Conservation (phyloP, 2,113 vertebrate species). For the Nibea albiflora region DNA sequence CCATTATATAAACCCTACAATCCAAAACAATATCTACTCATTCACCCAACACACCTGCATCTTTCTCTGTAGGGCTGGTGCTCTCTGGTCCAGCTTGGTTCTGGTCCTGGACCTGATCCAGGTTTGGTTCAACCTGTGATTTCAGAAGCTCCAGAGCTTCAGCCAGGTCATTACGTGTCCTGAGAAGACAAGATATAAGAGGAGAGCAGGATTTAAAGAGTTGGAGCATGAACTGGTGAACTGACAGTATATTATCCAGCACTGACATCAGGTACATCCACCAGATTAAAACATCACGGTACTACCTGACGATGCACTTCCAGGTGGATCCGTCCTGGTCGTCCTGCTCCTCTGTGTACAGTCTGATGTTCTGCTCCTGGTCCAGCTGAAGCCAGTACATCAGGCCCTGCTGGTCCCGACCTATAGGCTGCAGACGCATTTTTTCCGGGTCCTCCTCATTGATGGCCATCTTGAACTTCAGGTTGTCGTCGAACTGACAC, state of each 20-base stretch:
- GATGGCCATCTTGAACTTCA: constrained; percentile 95
- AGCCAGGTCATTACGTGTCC: constrained; percentile 93
- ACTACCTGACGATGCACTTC: constrained; percentile 93
- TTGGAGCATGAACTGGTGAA: background rate
- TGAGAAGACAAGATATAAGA: constrained; percentile 63
- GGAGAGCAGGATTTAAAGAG: background rate
- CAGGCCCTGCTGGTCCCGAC: constrained; percentile 92
- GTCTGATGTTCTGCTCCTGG: constrained; percentile 95
- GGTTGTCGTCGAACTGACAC: constrained; percentile 99
- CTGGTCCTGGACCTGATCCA: constrained; percentile 57
- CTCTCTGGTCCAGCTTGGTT: constrained; percentile 80
- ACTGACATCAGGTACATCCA: background rate
- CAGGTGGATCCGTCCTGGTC: constrained; percentile 95
- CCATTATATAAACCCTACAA: background rate
- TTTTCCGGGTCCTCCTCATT: constrained; percentile 96
- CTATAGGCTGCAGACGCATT: constrained; percentile 96
- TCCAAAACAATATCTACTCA: background rate
- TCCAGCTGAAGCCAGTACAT: constrained; percentile 98
- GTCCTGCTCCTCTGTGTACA: constrained; percentile 98
- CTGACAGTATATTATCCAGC: background rate
- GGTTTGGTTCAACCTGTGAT: constrained; percentile 89
- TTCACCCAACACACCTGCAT: constrained; percentile 28
- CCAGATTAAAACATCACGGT: background rate
- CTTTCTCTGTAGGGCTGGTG: constrained; percentile 83
- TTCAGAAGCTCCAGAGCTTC: constrained; percentile 95